Conservation (phyloP, 2,888 invertebrate species). For the Lapara coniferarum region DNA sequence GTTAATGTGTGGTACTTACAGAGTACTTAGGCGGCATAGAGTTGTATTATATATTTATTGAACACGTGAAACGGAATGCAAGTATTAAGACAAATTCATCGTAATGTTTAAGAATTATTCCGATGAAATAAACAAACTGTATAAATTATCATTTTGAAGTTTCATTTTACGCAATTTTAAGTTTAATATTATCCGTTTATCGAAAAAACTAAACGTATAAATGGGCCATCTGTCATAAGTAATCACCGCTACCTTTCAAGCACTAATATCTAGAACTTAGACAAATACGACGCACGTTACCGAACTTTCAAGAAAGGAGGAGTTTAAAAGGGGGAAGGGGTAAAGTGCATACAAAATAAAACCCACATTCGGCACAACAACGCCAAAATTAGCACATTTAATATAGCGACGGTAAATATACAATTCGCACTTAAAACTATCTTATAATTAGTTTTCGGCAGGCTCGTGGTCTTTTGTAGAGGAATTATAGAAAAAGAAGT, state of each 20-base stretch:
- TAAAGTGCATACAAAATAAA: background rate
- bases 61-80: constrained; percentile 52
- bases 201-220: no score
- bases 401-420: constrained; percentile 31
- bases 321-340: background rate
- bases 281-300: no score
- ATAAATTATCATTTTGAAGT: constrained; percentile 56
- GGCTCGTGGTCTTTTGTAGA: constrained; percentile 4
- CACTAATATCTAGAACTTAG: no score
- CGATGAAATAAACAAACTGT: constrained; percentile 75
- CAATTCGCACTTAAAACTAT: background rate
- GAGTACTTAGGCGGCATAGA: constrained; percentile 58
- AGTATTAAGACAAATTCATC: constrained; percentile 56
- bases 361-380: constrained; percentile 45
- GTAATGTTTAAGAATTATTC: constrained; percentile 66
- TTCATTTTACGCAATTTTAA: constrained; percentile 36
- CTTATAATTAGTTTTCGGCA: background rate
- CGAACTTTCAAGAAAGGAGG: background rate
- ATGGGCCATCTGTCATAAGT: no score
- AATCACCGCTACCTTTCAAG: no score
- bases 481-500: background rate
- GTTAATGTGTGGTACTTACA: constrained; percentile 22
- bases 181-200: no score
- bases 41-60: constrained; percentile 79
- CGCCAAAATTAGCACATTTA: constrained; percentile 49